These are phyloP conservation scores for Aplysina aerophoba DNA, from an alignment of 37 sponge, comb jelly and placozoan species.

Conservation along the genomic window DNA sequence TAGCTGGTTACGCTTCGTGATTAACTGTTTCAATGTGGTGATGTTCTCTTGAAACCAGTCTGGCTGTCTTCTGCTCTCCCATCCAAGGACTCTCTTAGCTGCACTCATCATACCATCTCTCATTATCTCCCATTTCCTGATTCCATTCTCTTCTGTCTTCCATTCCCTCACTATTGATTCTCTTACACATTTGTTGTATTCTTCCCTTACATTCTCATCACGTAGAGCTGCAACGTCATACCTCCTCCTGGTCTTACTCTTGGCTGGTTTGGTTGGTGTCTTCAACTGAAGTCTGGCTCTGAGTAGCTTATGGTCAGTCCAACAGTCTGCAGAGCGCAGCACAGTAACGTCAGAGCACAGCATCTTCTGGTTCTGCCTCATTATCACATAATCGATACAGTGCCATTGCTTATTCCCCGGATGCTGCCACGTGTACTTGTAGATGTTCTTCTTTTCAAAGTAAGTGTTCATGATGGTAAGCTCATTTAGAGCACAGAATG, in stretches of 20 bases:
- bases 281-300: not conserved
- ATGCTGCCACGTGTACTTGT: constrained; percentile 52
- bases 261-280: not conserved
- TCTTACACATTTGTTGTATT: constrained; percentile 8
- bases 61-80: constrained; percentile 32
- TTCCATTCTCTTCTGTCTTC: constrained; percentile 19
- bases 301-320: constrained; percentile 45
- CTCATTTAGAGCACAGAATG: constrained; percentile 41
- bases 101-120: constrained; percentile 29
- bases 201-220: constrained; percentile 8
- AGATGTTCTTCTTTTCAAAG: constrained; percentile 31
- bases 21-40: constrained; percentile 19
- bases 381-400: constrained; percentile 42
- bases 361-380: constrained; percentile 27
- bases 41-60: constrained; percentile 41
- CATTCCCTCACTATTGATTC: constrained; percentile 18
- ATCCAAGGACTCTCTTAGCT: constrained; percentile 33
- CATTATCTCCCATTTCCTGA: constrained; percentile 36
- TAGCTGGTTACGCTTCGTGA: constrained; percentile 28
- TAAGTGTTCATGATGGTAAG: constrained; percentile 40
- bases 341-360: constrained; percentile 30
- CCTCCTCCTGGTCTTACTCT: not conserved
- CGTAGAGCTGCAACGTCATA: not conserved
- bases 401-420: constrained; percentile 35
- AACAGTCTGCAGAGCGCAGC: constrained; percentile 27